Evolutionary conservation across 2,797 vertebrate species (phyloP).

Genomic region (Poliocrania exsul): DNA sequence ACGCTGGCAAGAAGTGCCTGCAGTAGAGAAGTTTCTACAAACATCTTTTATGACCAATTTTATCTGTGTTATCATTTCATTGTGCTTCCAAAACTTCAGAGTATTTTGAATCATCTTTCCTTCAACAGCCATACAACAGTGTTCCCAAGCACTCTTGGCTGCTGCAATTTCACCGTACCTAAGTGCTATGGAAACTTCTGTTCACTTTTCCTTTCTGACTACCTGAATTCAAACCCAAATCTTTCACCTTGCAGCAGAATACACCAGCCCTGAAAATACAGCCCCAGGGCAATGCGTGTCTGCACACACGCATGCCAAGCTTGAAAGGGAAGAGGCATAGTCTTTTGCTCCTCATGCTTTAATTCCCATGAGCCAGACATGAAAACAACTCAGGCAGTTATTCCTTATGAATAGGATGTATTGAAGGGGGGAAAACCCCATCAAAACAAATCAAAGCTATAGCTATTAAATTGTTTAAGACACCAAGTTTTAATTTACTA

Average conservation of each 20-base stretch:
- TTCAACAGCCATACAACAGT: background rate
- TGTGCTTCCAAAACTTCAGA: background rate
- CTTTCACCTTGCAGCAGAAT: background rate
- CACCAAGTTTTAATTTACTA: background rate
- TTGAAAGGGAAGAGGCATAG: background rate
- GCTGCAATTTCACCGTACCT: background rate
- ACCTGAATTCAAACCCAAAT: background rate
- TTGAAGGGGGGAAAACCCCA: fast-evolving
- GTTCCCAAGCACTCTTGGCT: background rate
- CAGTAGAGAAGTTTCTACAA: background rate
- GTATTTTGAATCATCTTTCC: background rate
- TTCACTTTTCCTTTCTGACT: background rate
- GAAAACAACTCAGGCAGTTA: background rate
- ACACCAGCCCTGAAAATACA: background rate
- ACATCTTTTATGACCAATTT: background rate
- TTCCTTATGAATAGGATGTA: background rate
- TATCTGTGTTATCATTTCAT: fast-evolving
- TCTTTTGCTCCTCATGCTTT: background rate
- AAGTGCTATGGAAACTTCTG: background rate
- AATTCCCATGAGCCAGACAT: background rate
- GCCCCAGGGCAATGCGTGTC: background rate
- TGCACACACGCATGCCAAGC: background rate
- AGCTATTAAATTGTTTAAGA: background rate
- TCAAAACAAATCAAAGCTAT: background rate
- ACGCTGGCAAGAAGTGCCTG: background rate